These are phyloP conservation scores for Napeogenes inachia DNA, from an alignment of 2,888 invertebrate genomes.

Conservation along the genomic window DNA sequence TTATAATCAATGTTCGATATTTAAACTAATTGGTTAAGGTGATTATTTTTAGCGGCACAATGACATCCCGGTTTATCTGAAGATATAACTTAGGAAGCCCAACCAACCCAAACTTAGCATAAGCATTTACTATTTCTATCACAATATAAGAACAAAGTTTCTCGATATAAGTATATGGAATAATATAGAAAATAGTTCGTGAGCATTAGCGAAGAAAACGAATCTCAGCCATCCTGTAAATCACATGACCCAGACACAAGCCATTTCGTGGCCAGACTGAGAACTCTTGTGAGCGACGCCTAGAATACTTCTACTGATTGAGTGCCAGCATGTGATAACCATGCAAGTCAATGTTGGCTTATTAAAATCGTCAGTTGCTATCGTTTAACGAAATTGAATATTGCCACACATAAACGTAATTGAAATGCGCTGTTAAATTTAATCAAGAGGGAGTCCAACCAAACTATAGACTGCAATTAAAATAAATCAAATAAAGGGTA, in stretches of 20 bases:
- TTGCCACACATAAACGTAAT: constrained; percentile 20
- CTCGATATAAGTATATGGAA: too few relatives aligned
- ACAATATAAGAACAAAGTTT: too few relatives aligned
- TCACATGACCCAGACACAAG: constrained; percentile 11
- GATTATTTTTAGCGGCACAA: not conserved
- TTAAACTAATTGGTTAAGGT: constrained; percentile 6
- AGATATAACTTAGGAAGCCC: not conserved
- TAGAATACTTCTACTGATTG: constrained; percentile 14
- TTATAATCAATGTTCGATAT: constrained; percentile 9
- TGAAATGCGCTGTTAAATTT: constrained; percentile 19
- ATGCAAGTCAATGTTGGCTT: constrained; percentile 15
- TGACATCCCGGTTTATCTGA: not conserved
- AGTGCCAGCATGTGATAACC: constrained; percentile 14
- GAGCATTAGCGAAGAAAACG: too few relatives aligned
- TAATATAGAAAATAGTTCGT: too few relatives aligned
- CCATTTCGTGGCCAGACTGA: constrained; percentile 18
- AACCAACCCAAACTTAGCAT: not conserved
- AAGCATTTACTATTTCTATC: not conserved
- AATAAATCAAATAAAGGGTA: constrained; percentile 18
- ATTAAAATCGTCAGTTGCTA: constrained; percentile 16
- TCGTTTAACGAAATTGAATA: constrained; percentile 15
- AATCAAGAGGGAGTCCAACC: constrained; percentile 15
- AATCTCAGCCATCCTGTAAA: constrained; percentile 1
- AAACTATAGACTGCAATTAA: constrained; percentile 20
- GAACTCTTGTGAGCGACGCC: constrained; percentile 19